These are phyloP conservation scores for Betta splendens DNA, from an alignment of 2,797 vertebrate genomes.

Conservation along the genomic window DNA sequence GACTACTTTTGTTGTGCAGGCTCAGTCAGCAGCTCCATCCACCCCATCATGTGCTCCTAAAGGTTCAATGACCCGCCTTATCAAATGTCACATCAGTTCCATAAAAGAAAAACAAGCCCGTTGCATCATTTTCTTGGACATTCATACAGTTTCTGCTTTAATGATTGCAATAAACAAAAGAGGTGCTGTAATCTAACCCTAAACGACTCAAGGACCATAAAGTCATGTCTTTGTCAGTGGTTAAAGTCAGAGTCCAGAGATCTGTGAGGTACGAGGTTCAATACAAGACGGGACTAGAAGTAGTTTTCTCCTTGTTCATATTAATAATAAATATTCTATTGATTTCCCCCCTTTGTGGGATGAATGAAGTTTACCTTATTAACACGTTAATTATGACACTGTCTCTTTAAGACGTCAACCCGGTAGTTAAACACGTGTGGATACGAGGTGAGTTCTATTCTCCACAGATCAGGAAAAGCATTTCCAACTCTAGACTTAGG, in stretches of 20 bases:
- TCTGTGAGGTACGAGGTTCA: background rate
- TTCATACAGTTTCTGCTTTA: background rate
- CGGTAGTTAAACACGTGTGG: conserved; percentile 23
- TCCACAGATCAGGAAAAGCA: background rate
- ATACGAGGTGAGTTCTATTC: conserved; percentile 10
- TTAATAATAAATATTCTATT: too few relatives aligned
- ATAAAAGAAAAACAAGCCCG: background rate
- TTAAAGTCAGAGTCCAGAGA: background rate
- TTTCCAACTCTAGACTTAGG: conserved; percentile 38
- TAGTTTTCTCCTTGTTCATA: too few relatives aligned
- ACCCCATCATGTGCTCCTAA: too few relatives aligned
- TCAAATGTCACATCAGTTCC: background rate
- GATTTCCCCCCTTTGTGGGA: too few relatives aligned
- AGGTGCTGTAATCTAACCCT: too few relatives aligned
- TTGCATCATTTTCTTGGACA: background rate
- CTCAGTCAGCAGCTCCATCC: too few relatives aligned
- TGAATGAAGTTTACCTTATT: too few relatives aligned
- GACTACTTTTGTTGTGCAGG: background rate
- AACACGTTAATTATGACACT: conserved; percentile 16
- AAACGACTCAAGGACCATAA: background rate
- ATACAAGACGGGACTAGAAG: background rate
- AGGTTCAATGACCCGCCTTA: background rate
- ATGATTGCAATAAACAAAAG: background rate
- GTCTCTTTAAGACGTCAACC: conserved; percentile 66
- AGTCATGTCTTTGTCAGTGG: background rate